Base-by-base conservation (phyloP, 2,113 vertebrate genomes). In the Herpailurus yagouaroundi region DNA sequence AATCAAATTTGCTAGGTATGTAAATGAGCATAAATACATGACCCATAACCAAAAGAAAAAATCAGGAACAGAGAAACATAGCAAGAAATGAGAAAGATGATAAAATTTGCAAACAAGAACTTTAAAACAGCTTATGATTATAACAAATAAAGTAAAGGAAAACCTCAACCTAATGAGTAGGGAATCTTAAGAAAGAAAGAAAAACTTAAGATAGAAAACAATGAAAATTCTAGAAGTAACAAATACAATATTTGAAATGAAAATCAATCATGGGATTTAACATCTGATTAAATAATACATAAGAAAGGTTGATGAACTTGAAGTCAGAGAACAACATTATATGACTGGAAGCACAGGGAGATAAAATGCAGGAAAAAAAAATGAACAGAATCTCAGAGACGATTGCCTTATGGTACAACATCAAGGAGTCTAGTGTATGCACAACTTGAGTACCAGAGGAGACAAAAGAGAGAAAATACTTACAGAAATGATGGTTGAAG, bases 81-180 rank as follows among this genome's bases (percentile, higher is more conserved):
- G 16, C 57, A 66, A 86, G n/a, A 80, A 91, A 60, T 87, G 19
- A 66, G n/a, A 55, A 87, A 66, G 31, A 66, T 23, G 4, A 80
- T 94, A 36, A 81, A 48, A 48, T 74, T 48, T 48, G 23, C 5
- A 86, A 89, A 60, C 2, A 79, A 90, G 15, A 90, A 93, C 8
- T 89, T 60, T 41, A 73, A 89, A 89, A n/a, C 48, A 89, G n/a
- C 25, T 60, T 89, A 73, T 41, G 86, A 80, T 92, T 79, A 63
- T 85, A 90, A 55, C 94, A 55, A 92, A 92, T 38, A 71, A 71
- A 21, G 38, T 79, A 80, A 94, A 91, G 36, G 36, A 87, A 89
- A 91, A n/a, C 13, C 16, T 45, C 57, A 87, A 85, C 10, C 33
- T 25, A 80, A 38, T 48, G 25, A 45, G 23, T 73, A 91, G n/a